Evolutionary conservation across 2,888 invertebrate species (phyloP), one percentile per base, ranked within the genome.

Genomic region (Agapostemon virescens): DNA sequence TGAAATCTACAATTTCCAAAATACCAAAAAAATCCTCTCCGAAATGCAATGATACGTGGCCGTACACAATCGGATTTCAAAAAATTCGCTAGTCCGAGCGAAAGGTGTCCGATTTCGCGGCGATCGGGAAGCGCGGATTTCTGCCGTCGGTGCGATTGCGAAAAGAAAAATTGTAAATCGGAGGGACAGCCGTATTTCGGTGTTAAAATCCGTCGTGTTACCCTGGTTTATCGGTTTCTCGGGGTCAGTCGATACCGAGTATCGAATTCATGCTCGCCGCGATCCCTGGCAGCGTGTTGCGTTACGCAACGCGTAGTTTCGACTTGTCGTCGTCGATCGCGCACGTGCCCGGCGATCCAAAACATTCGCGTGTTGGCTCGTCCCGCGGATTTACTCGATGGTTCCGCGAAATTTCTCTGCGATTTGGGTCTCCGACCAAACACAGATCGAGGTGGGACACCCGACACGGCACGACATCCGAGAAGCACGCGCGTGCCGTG

Each of bases 311-410:
- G 36, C 42, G 49, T 67, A 75, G 71, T 84, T 84, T 76, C 76
- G 74, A 84, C 26, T 36, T 38, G 69, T 69, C 55, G 63, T 36
- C 55, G 69, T 69, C 55, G 63, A 75, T 72, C 68, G 69, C 74
- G 79, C 82, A 81, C 84, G 84, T 84, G 83, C 84, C 69, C 63
- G n/a, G 76, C 49, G 84, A 81, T 81, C 78, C 69, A 68, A 80
- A 84, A 78, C 40, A 71, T 72, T 63, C 69, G 26, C 15, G 66
- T 23, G 49, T 79, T 75, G 74, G 67, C 69, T 82, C 73, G 64
- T 73, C 70, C n/a, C 74, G 72, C 63, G 74, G 68, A 52, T 70
- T 36, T 36, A 66, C 52, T 17, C 52, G 38, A 30, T n/a, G 49
- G 68, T 70, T 61, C 79, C 67, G 55, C 55, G 77, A 77, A 80